Conservation (phyloP, 2,113 vertebrate species). For the Eubucco bourcierii region DNA sequence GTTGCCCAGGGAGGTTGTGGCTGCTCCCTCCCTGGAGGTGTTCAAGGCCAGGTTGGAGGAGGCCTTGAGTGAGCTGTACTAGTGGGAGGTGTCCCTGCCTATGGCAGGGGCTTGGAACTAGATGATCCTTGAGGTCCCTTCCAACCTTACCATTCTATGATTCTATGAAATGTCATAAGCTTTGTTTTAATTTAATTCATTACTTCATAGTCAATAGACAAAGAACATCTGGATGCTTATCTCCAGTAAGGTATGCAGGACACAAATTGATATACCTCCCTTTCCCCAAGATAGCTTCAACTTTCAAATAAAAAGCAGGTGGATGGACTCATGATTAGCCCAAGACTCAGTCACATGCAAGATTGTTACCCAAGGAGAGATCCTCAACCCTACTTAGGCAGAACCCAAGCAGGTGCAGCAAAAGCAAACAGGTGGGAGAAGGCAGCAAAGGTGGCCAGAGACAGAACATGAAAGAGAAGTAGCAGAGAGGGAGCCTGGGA, state of each 20-base stretch:
- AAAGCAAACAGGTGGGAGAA: rapidly evolving
- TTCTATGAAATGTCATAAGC: neutral
- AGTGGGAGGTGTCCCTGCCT: too few species aligned
- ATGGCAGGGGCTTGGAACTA: too few species aligned
- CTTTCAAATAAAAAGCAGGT: neutral
- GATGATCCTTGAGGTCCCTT: too few species aligned
- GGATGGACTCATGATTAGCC: neutral
- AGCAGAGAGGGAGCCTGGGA: rapidly evolving
- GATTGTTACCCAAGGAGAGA: neutral
- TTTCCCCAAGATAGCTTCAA: neutral
- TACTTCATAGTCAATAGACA: neutral
- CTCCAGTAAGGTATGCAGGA: neutral
- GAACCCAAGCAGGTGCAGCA: neutral
- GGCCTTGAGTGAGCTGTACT: too few species aligned
- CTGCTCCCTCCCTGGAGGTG: too few species aligned
- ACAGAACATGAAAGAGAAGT: neutral
- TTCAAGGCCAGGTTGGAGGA: too few species aligned
- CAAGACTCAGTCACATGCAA: neutral
- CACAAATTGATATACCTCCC: neutral
- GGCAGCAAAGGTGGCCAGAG: neutral
- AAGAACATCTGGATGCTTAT: neutral
- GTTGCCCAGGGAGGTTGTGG: too few species aligned
- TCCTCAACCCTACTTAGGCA: neutral
- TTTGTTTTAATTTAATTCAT: neutral
- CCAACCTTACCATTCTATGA: too few species aligned